Conservation (phyloP, 2,113 vertebrate genomes). For the Maccullochella peelii region DNA sequence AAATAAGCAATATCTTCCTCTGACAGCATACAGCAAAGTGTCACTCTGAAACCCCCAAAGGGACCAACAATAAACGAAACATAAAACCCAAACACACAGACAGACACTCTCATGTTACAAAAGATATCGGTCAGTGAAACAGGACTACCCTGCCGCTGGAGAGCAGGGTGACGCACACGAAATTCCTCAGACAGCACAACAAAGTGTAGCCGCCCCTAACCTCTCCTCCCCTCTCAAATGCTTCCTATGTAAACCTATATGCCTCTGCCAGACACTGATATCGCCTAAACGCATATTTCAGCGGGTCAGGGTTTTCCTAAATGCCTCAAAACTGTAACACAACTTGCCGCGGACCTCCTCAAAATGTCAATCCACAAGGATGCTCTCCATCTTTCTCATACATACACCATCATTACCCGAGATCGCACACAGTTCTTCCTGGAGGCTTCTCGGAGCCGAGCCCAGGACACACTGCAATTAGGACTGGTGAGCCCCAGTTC, state of each 20-base stretch:
- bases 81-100: conserved; percentile 37
- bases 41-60: conserved; percentile 22
- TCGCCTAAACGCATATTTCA: conserved; percentile 12
- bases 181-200: conserved; percentile 75
- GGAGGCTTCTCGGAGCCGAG: conserved; percentile 74
- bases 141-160: conserved; percentile 59
- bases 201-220: conserved; percentile 59
- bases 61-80: conserved; percentile 66
- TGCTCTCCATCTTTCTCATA: conserved; percentile 22
- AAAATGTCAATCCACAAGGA: conserved; percentile 7
- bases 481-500: conserved; percentile 77
- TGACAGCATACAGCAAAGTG: conserved; percentile 34
- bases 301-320: background rate
- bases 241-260: conserved; percentile 66
- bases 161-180: conserved; percentile 72
- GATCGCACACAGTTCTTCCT: conserved; percentile 75
- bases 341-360: background rate
- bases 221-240: conserved; percentile 44
- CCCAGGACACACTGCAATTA: conserved; percentile 75
- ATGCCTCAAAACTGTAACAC: background rate
- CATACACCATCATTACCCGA: conserved; percentile 72
- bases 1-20: conserved; percentile 34
- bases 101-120: conserved; percentile 52
- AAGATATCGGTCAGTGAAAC: conserved; percentile 70
- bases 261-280: conserved; percentile 37